Percentiles rank a stretch among this genome's conserved stretches.
Evolutionary conservation across 2,113 vertebrate species (phyloP).

Genomic region (Geococcyx californianus): DNA sequence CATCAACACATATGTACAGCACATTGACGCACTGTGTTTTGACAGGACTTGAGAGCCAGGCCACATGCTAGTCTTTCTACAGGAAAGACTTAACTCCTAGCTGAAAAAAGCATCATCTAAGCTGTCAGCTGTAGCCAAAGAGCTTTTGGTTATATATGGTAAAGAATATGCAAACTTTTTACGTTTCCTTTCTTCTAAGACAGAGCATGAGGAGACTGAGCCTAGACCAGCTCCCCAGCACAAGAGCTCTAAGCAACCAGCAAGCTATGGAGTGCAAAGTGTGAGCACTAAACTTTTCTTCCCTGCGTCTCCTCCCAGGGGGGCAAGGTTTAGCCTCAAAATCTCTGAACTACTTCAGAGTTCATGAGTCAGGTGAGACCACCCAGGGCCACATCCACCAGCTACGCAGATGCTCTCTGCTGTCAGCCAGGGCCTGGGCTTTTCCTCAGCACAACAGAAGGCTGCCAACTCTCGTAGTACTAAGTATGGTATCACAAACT

Average conservation of each 20-base stretch:
- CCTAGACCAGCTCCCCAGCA: background rate
- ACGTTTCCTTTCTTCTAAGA: background rate
- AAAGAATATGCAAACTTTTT: background rate
- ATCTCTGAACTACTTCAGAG: background rate
- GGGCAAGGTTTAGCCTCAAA: background rate
- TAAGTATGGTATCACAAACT: background rate
- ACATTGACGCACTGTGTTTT: background rate
- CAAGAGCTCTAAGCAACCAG: no score
- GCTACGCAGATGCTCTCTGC: background rate
- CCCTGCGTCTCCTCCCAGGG: background rate
- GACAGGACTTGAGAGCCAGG: background rate
- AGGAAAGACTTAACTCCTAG: background rate
- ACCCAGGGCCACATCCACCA: background rate
- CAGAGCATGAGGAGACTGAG: background rate
- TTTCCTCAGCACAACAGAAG: background rate
- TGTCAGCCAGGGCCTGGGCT: background rate
- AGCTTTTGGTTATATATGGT: background rate
- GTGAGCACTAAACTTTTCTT: background rate
- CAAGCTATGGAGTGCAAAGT: background rate
- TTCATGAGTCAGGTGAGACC: background rate
- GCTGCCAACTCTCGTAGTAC: background rate
- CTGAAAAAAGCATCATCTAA: background rate
- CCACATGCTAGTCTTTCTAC: background rate
- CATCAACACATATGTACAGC: rapidly evolving
- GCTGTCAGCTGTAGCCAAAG: background rate